These are phyloP conservation scores for Sesamia inferens DNA, from an alignment of 2,888 invertebrate species.

Conservation along the genomic window DNA sequence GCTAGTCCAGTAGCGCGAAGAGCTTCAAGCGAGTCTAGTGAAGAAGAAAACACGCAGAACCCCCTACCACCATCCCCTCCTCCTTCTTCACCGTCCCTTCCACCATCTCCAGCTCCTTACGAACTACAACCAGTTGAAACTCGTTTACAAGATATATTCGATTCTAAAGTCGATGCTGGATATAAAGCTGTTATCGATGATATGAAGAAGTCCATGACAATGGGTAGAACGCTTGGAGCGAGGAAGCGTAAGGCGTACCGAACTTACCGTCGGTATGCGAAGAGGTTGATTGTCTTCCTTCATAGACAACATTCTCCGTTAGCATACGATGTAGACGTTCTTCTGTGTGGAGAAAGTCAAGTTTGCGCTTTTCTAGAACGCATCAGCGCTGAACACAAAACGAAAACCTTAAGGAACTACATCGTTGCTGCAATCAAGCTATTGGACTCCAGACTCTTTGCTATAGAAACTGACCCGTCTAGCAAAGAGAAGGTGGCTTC, in stretches of 20 bases:
- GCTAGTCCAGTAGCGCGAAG: slow-evolving; percentile 77
- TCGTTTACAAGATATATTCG: slow-evolving; percentile 85
- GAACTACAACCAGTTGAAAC: slow-evolving; percentile 86
- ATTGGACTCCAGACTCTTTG: slow-evolving; percentile 86
- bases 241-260: slow-evolving; percentile 87
- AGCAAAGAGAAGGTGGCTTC: slow-evolving; percentile 88
- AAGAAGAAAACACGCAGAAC: slow-evolving; percentile 85
- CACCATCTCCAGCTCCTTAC: slow-evolving; percentile 85
- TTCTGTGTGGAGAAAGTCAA: slow-evolving; percentile 86
- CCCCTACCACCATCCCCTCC: slow-evolving; percentile 85
- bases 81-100: slow-evolving; percentile 85
- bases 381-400: slow-evolving; percentile 86
- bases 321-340: slow-evolving; percentile 87
- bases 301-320: slow-evolving; percentile 88
- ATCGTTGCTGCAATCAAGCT: slow-evolving; percentile 88
- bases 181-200: slow-evolving; percentile 89
- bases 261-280: slow-evolving; percentile 87
- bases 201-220: slow-evolving; percentile 89
- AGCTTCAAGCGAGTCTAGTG: slow-evolving; percentile 86
- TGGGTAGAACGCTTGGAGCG: slow-evolving; percentile 85
- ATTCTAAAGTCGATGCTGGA: slow-evolving; percentile 88
- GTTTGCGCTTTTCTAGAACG: slow-evolving; percentile 86
- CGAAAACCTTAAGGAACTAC: slow-evolving; percentile 87
- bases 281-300: slow-evolving; percentile 85
- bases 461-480: slow-evolving; percentile 87